Evolutionary conservation across 2,888 invertebrate genomes (phyloP), one percentile per base, ranked within the genome.

Genomic region (Hydriomena furcata): DNA sequence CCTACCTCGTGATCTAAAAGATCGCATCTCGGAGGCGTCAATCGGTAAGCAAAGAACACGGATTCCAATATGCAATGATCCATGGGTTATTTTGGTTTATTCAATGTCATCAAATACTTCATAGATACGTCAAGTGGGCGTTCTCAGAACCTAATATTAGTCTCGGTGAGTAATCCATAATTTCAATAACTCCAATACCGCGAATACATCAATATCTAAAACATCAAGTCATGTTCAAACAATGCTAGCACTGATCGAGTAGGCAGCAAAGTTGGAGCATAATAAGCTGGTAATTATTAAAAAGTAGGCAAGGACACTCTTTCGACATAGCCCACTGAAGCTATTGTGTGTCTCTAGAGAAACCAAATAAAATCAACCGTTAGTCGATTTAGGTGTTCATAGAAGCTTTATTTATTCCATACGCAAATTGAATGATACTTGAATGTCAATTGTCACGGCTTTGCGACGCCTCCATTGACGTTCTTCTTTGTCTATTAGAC

Each of bases 401-500:
- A 28, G 11, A 41, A 36, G 28, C 30, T 40, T 44, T 34, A 31
- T 46, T 8, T 35, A 38, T 43, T 43, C 36, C 20, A 25, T 21
- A 43, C 4, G 20, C 27, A 37, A 45, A 37, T 37, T 20, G 28
- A 47, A 30, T 42, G 28, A 52, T 47, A 45, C 24, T 47, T 47
- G 43, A 38, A 52, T 47, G 43, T 47, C 42, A 43, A 52, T 52
- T 43, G 42, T 43, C 43, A 47, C 47, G 47, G 34, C n/a, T 46
- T 30, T 13, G 36, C 45, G 27, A 41, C 20, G 40, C 17, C 27
- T 20, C 24, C 36, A 36, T 41, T 40, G 13, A 20, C 21, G 28
- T 12, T 10, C 25, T 27, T 21, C 32, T 43, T 47, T 38, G 46
- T 42, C 7, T 49, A 27, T 10, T 4, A 12, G 37, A 47, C 40